phyloP scores from a whole-genome alignment of 2,888 invertebrate species.

The Drosophila melanosoma region DNA sequence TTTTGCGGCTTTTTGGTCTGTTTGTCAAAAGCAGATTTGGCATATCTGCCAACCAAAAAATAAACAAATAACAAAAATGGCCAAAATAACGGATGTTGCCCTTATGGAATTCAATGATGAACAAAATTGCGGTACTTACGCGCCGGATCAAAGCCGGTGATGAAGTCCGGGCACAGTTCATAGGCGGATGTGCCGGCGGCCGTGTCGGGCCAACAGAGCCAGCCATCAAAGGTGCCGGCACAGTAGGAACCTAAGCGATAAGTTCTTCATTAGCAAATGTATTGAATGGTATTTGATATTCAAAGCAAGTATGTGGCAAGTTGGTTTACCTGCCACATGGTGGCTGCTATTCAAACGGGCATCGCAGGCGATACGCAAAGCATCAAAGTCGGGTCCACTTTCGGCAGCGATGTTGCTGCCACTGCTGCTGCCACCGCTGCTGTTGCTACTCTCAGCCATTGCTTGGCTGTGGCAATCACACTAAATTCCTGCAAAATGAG shows the following conservation, averaged over 20 bases:
- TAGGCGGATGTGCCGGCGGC: conserved; percentile 88
- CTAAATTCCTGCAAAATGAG: conserved; percentile 37
- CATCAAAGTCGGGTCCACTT: conserved; percentile 76
- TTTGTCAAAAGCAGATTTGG: conserved; percentile 59
- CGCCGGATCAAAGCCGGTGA: conserved; percentile 90
- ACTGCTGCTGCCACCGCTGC: conserved; percentile 29
- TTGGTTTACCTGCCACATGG: conserved; percentile 69
- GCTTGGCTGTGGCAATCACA: conserved; percentile 40
- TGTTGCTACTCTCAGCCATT: conserved; percentile 61
- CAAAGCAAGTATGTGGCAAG: conserved; percentile 2
- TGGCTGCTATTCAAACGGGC: conserved; percentile 77
- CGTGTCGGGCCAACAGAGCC: conserved; percentile 93
- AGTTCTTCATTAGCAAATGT: conserved; percentile 23
- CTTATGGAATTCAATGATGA: conserved; percentile 53
- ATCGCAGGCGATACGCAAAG: conserved; percentile 76
- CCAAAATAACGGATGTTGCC: conserved; percentile 47
- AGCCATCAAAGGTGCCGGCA: conserved; percentile 91
- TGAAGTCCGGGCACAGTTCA: conserved; percentile 90
- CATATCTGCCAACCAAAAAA: background rate
- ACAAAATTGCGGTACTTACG: conserved; percentile 86
- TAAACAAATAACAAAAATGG: background rate
- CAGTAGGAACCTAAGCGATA: conserved; percentile 87
- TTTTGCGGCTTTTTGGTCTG: conserved; percentile 13
- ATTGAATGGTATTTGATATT: conserved; percentile 8
- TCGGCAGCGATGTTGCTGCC: conserved; percentile 48